phyloP scores from a whole-genome alignment of 1,140 invertebrate species.

The Aricia agestis region DNA sequence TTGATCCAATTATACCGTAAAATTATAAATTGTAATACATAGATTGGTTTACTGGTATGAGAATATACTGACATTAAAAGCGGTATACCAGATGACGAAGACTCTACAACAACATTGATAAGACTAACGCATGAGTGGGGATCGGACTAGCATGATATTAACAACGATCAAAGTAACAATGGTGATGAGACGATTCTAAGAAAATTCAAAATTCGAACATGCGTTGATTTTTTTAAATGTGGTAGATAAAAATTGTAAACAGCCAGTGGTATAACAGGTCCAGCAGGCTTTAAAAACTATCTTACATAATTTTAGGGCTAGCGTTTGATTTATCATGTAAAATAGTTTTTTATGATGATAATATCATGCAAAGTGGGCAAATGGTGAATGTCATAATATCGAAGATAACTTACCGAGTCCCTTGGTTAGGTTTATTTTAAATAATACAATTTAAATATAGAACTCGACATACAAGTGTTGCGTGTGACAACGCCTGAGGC shows the following conservation, averaged over 20 bases:
- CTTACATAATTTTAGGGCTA: background rate
- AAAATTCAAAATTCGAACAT: slow-evolving; percentile 7
- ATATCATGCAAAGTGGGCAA: slow-evolving; percentile 2
- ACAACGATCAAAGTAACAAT: background rate
- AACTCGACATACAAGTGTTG: background rate
- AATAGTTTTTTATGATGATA: slow-evolving; percentile 8
- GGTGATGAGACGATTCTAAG: slow-evolving; percentile 10
- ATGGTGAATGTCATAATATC: background rate
- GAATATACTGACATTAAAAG: slow-evolving; percentile 7
- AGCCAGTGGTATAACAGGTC: background rate
- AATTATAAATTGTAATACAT: no score
- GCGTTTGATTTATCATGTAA: background rate
- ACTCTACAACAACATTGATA: slow-evolving; percentile 11
- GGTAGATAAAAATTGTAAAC: background rate
- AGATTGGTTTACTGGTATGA: background rate
- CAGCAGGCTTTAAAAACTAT: background rate
- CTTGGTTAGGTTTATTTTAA: background rate
- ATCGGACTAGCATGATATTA: slow-evolving; percentile 11
- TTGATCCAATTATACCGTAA: background rate
- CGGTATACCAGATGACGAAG: slow-evolving; percentile 4
- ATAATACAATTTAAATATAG: slow-evolving; percentile 12
- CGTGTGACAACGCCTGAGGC: background rate
- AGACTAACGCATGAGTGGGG: slow-evolving; percentile 12
- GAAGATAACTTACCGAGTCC: slow-evolving; percentile 7
- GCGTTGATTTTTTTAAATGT: background rate